A percentile compares a stretch with the other conserved stretches of the same genome.
Evolutionary conservation across 2,888 invertebrate genomes (phyloP).

Genomic region (Epistrophella euchroma): DNA sequence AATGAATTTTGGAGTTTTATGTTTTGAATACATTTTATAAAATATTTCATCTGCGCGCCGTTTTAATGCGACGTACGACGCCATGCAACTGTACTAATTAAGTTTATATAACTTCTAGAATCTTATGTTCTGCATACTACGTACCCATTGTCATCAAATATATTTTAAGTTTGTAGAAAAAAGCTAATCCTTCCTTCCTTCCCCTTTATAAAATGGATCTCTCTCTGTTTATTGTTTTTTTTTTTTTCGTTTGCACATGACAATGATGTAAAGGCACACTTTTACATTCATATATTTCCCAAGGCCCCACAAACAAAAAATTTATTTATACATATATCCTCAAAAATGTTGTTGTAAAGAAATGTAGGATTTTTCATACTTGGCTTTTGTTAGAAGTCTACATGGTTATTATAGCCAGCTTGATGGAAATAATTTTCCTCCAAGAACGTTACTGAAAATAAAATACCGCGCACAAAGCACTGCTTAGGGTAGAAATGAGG

Average conservation of each 20-base stretch:
- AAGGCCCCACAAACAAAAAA: slow-evolving; percentile 14
- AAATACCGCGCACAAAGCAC: slow-evolving; percentile 20
- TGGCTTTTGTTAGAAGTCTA: background rate
- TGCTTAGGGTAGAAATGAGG: slow-evolving; percentile 30
- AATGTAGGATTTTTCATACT: slow-evolving; percentile 17
- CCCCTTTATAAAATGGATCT: background rate
- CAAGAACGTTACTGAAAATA: slow-evolving; percentile 16
- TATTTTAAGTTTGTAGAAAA: background rate
- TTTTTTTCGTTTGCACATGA: background rate
- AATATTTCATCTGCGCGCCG: too few species aligned
- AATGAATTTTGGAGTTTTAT: too few species aligned
- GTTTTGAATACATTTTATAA: too few species aligned
- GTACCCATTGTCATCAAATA: background rate
- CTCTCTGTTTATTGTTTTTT: background rate
- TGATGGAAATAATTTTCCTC: slow-evolving; percentile 7
- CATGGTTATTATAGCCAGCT: slow-evolving; percentile 8
- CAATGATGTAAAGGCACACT: slow-evolving; percentile 21
- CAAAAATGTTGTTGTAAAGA: slow-evolving; percentile 3
- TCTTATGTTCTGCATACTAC: background rate
- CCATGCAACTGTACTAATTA: background rate
- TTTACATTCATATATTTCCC: slow-evolving; percentile 4
- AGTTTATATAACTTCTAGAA: background rate
- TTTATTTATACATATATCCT: slow-evolving; percentile 12
- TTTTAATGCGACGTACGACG: too few species aligned
- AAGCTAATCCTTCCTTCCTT: background rate